These are phyloP conservation scores for Scolopax rusticola DNA, from an alignment of 2,797 vertebrate genomes.

Conservation along the genomic window DNA sequence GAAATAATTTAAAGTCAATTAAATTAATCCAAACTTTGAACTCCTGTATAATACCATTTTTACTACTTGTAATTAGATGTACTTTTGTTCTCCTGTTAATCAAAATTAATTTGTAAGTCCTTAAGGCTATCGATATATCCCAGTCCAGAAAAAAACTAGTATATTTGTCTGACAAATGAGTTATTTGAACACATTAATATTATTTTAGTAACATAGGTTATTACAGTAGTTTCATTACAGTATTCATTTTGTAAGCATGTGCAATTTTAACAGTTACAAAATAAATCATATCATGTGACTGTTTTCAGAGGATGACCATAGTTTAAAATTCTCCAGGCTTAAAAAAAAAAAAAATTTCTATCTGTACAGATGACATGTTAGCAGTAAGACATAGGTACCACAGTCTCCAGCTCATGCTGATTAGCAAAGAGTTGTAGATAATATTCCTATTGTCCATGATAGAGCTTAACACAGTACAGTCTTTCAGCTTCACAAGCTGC, in stretches of 20 bases:
- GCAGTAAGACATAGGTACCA: neutral
- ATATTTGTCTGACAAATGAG: neutral
- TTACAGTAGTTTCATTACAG: neutral
- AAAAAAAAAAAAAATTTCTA: neutral
- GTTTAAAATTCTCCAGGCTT: neutral
- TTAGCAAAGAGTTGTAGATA: neutral
- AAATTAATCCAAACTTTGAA: conserved; percentile 59
- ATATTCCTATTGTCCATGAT: neutral
- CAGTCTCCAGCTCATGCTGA: neutral
- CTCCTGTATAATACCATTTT: conserved; percentile 1
- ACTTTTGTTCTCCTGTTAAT: conserved; percentile 60
- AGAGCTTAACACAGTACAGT: neutral
- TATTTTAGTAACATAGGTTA: neutral
- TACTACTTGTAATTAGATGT: conserved; percentile 58
- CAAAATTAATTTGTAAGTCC: conserved; percentile 59
- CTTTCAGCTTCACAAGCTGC: neutral
- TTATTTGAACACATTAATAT: neutral
- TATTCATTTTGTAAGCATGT: neutral
- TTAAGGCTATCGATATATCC: conserved; percentile 22
- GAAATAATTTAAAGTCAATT: conserved; percentile 69
- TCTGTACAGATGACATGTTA: neutral
- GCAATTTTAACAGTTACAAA: neutral
- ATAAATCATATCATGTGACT: neutral
- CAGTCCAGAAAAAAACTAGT: neutral
- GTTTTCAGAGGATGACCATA: neutral